Base-by-base conservation (phyloP, 2,888 invertebrate genomes). In the Phoenoteleia sp. region DNA sequence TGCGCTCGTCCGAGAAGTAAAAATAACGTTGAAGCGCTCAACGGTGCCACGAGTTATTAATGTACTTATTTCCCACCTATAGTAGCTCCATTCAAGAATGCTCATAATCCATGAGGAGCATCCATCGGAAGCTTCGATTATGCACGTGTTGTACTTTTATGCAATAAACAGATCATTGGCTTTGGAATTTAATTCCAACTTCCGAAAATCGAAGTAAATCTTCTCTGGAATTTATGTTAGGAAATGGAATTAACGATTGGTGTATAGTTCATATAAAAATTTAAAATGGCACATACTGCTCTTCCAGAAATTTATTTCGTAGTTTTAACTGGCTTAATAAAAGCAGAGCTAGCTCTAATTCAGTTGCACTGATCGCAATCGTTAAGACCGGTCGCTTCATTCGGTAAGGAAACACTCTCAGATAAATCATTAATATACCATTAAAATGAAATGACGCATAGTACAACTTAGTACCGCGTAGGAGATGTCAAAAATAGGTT, bases 21-120 rank as follows among this genome's bases (percentile, higher is more conserved):
- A 92, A 92, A 92, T 93, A 93, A 91, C 92, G 86, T 86, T 84
- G 88, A 89, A 89, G 88, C 88, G 76, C 75, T 87, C 89, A 92
- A 91, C 89, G 89, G 90, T 92, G 93, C 88, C 92, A 90, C 90
- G 91, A 89, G 92, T 93, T 93, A 93, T 93, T 93, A 93, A 93
- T 93, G 92, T 89, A 83, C 89, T 82, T 83, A 87, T 91, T 91
- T 90, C 87, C 87, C 84, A 90, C 83, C 87, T 86, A 84, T 84
- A 76, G 89, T 88, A 86, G 84, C 86, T 92, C 91, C 92, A 92
- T 92, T 92, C 91, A 92, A 87, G 60, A 81, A 64, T 71, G 45
- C 49, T 49, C 17, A 54, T 33, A 42, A 71, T 71, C 64, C 64
- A 67, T 36, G 64, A 49, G 2, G 13, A 23, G 11, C 19, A 45